Base-by-base conservation (phyloP, 2,113 vertebrate species). In the Calonectris borealis region DNA sequence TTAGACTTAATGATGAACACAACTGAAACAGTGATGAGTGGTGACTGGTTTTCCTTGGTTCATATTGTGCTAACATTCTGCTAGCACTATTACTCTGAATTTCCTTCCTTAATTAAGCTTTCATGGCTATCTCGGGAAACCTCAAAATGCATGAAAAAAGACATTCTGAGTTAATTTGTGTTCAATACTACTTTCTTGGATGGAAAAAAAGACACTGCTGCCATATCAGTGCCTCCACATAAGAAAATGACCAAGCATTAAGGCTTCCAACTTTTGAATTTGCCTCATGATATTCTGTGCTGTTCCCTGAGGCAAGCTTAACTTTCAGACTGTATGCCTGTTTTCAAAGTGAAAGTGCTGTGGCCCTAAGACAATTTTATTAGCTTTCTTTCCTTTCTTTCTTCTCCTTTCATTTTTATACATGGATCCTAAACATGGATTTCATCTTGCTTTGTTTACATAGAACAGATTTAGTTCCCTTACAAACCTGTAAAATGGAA, bases 401-500 rank as follows among this genome's bases (percentile, higher is more conserved):
- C 26, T 73, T 86, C 34, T 58, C 9, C 31, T 71, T 76, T 72
- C 25, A 25, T 48, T 94, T 94, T 91, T 86, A 72, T 90, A 69
- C n/a, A 38, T 73, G 31, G 31, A 42, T 82, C 70, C 89, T 93
- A 95, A 96, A 78, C 40, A 84, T 69, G 25, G 83, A 95, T 92
- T 86, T 86, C 42, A 73, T 95, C 78, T 89, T 91, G 13, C 40
- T 84, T 90, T 93, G 29, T 88, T 95, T 93, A 94, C 54, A 55
- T 13, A 87, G 91, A 94, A 46, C 70, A 96, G 93, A 94, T 96
- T 93, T 73, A 82, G 40, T 91, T 94, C 40, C 69, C 69, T 83
- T 93, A 75, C 90, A 88, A 96, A 96, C 95, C 70, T 89, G 54
- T 86, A 82, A 95, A 92, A 86, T 81, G 36, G 58, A 97, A 97